phyloP scores from a whole-genome alignment of 2,113 vertebrate species.

The Calyptommatus sinebrachiatus region DNA sequence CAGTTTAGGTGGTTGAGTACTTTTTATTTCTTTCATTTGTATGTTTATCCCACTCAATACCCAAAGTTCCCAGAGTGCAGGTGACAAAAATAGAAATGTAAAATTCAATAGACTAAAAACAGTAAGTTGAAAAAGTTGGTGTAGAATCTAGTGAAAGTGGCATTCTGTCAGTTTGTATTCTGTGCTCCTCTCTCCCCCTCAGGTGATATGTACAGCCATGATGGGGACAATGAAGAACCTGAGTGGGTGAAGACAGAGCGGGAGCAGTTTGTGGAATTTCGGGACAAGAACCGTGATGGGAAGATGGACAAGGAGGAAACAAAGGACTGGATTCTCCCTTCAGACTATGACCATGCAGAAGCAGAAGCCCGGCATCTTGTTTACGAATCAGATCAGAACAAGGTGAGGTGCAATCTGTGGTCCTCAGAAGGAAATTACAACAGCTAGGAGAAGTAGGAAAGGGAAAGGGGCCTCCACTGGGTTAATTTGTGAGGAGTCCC shows the following conservation, averaged over 20 bases:
- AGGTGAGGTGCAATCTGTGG: slow-evolving; percentile 68
- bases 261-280: slow-evolving; percentile 88
- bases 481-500: too few species aligned
- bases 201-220: slow-evolving; percentile 89
- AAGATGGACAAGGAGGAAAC: slow-evolving; percentile 92
- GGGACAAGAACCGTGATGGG: slow-evolving; percentile 91
- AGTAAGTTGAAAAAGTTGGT: too few species aligned
- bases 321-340: slow-evolving; percentile 90
- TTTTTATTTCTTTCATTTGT: too few species aligned
- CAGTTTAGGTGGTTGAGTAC: too few species aligned
- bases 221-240: slow-evolving; percentile 78
- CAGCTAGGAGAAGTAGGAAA: too few species aligned
- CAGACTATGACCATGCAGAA: slow-evolving; percentile 87
- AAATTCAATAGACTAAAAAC: too few species aligned
- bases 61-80: too few species aligned
- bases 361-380: slow-evolving; percentile 90
- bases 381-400: slow-evolving; percentile 84
- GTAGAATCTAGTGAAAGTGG: too few species aligned
- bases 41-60: too few species aligned
- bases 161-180: background rate
- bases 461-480: background rate
- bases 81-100: too few species aligned
- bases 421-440: too few species aligned
- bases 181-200: rapidly evolving
- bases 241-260: slow-evolving; percentile 90